These are phyloP conservation scores for Hippotragus niger DNA, from an alignment of 2,113 vertebrate species.

Conservation along the genomic window DNA sequence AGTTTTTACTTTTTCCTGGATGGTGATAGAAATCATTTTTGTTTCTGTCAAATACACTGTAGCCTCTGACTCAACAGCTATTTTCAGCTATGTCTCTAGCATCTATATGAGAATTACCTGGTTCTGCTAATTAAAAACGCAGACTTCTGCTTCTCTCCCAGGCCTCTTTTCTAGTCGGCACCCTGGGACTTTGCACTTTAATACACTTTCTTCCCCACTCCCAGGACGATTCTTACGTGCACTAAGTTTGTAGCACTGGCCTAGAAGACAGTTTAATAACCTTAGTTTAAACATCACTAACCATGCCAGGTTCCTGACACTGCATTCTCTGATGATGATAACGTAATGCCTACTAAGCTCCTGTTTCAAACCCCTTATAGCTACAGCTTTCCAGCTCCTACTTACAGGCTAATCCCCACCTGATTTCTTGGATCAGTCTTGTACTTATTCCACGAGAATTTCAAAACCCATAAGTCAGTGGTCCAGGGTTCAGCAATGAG, in stretches of 20 bases:
- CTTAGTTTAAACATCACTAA: neutral
- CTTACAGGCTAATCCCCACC: neutral
- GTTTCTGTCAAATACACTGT: neutral
- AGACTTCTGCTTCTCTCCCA: neutral
- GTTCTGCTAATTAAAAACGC: neutral
- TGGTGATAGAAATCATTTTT: constrained; percentile 1
- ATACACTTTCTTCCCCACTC: neutral
- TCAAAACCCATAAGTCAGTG: neutral
- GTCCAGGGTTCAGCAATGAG: neutral
- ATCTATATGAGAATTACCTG: neutral
- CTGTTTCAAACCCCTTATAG: neutral
- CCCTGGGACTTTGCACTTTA: neutral
- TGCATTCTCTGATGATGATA: neutral
- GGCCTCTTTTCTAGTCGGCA: neutral
- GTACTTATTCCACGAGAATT: neutral
- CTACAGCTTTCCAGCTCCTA: neutral
- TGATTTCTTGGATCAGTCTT: neutral
- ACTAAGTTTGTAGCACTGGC: neutral
- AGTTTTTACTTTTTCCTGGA: neutral
- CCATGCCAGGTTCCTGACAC: neutral
- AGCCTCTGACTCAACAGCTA: neutral
- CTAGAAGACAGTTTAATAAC: neutral
- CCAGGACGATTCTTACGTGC: neutral
- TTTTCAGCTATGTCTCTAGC: neutral
- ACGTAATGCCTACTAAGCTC: neutral